Percentiles rank a stretch among this genome's conserved stretches.
Conservation (phyloP, 2,797 vertebrate genomes). For the Platyrinchus mystaceus region DNA sequence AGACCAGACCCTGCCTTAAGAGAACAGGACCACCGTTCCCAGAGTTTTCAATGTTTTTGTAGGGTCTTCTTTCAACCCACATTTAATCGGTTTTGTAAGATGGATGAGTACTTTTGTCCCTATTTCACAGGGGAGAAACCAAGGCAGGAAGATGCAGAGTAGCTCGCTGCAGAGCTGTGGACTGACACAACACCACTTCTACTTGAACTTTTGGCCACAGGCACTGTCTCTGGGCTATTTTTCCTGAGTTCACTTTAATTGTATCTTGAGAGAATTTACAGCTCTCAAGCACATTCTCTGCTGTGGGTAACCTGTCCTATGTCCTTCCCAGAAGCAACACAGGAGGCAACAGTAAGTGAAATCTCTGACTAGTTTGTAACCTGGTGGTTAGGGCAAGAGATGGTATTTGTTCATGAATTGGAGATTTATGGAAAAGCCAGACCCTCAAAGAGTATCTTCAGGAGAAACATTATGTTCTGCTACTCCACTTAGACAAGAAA, state of each 20-base stretch:
- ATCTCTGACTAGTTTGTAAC: not conserved
- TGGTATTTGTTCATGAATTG: not conserved
- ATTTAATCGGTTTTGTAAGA: rapidly evolving
- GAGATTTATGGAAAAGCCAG: not conserved
- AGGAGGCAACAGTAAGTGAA: not conserved
- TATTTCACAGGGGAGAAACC: not conserved
- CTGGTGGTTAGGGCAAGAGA: not conserved
- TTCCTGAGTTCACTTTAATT: not conserved
- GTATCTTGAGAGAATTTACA: not conserved
- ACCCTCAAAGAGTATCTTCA: not conserved
- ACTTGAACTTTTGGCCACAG: not conserved
- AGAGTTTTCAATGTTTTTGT: not conserved
- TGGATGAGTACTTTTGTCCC: not conserved
- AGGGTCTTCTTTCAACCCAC: not conserved
- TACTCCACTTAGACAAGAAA: not conserved
- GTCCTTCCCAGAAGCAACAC: not conserved
- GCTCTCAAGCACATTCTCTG: not conserved
- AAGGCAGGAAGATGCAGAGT: not conserved
- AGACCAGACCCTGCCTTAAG: not conserved
- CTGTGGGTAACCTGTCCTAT: not conserved
- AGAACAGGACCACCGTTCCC: rapidly evolving
- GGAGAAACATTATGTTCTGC: not conserved
- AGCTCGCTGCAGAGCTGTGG: rapidly evolving
- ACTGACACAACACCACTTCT: not conserved
- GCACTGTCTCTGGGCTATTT: not conserved